Base-by-base conservation (phyloP, 30 jellyfish, hydroid and myxozoan species). In the Turritopsis dohrnii region DNA sequence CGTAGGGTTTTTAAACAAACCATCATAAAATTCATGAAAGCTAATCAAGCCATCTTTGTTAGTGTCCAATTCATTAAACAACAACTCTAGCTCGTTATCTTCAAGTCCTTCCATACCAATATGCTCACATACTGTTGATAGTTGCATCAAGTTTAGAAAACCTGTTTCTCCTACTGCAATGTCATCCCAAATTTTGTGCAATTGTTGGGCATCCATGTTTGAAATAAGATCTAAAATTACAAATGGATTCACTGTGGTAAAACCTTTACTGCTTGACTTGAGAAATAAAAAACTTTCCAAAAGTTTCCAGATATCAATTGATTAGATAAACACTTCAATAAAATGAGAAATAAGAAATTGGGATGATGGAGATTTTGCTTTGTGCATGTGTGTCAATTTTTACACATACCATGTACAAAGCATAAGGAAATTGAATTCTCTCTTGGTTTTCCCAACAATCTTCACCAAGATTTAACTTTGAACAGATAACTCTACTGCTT, bases 101-200 rank as follows among this genome's bases (percentile, higher is more conserved):
- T 79, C 88, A 7, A 93, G 79, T 21, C 86, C 87, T 29, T 84
- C 98, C 98, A 93, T 93, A 9, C 98, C 98, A 71, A 93, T 93
- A 65, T 88, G 96, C 26, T 93, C 96, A 79, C 98, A 93, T 60
- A 93, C 98, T 65, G 90, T 85, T 7, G 96, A 82, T n/a, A 93
- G 79, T 76, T 93, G 97, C 54, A 72, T 87, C 77, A 87, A 84
- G 65, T 93, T 95, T 28, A 93, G 30, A 82, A 82, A 93, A 22
- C 98, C 98, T 53, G 96, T 76, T 30, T 85, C 98, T 9, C 98
- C 98, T 20, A 93, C 98, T 27, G 98, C 87, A 8, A 93, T 72
- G 84, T 88, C 98, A 19, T 93, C 96, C 94, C 96, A 93, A 77
- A 93, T 88, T 24, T 79, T 85, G 25, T 75, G 95, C 66, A 93